A percentile compares a stretch with the other conserved stretches of the same genome.
Evolutionary conservation across 2,888 invertebrate species (phyloP).

Genomic region (Copidosoma aretas): DNA sequence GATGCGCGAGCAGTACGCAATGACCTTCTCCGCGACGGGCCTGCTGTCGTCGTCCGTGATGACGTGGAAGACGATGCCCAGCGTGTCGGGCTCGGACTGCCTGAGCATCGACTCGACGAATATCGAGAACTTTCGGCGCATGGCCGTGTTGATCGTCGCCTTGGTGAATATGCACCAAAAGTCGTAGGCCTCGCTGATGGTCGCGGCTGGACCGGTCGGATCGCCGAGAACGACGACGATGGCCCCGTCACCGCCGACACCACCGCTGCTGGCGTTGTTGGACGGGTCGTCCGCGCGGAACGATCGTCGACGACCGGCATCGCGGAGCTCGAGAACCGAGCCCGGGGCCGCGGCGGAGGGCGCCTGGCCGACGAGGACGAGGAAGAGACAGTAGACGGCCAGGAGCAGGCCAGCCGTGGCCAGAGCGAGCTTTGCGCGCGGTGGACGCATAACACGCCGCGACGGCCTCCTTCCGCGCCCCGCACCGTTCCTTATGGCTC

Average conservation of each 20-base stretch:
- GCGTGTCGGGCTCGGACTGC: conserved; percentile 62
- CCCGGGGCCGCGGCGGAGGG: not conserved
- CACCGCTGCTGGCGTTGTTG: not conserved
- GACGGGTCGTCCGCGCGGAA: not conserved
- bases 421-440: conserved; percentile 26
- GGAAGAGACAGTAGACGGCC: conserved; percentile 21
- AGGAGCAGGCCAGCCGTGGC: conserved; percentile 4
- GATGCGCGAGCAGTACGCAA: conserved; percentile 58
- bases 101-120: conserved; percentile 65
- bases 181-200: conserved; percentile 52
- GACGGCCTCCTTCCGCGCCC: too few relatives aligned
- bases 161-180: conserved; percentile 70
- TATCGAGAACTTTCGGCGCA: conserved; percentile 65
- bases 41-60: conserved; percentile 70
- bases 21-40: conserved; percentile 64
- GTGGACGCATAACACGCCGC: conserved; percentile 33
- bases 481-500: too few relatives aligned
- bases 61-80: conserved; percentile 62
- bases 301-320: not conserved
- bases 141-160: conserved; percentile 64
- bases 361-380: not conserved
- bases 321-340: not conserved
- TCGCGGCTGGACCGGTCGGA: too few relatives aligned
- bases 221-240: too few relatives aligned
- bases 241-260: too few relatives aligned